Conservation (phyloP, 2,888 invertebrate genomes). For the Ypsolopha scabrella region DNA sequence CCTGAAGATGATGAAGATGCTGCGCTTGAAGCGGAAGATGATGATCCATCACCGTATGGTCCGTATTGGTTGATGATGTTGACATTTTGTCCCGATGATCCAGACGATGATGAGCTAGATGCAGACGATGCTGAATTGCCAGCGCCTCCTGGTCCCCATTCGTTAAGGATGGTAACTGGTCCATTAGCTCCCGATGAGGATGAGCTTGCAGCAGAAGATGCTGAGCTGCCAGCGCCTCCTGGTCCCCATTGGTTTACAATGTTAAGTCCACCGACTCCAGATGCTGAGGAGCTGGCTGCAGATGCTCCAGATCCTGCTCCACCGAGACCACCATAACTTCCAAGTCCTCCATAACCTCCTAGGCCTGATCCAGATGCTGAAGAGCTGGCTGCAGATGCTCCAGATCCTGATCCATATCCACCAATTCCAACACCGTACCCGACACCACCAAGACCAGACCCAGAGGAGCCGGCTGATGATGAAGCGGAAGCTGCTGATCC, state of each 20-base stretch:
- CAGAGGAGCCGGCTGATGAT: background rate
- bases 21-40: background rate
- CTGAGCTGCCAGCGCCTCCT: background rate
- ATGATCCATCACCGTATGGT: background rate
- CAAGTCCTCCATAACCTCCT: too few species aligned
- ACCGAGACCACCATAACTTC: background rate
- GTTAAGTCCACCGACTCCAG: background rate
- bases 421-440: background rate
- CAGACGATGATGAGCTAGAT: too few species aligned
- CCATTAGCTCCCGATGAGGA: too few species aligned
- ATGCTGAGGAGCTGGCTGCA: conserved; percentile 2
- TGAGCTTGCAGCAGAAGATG: background rate
- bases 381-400: background rate
- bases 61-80: background rate
- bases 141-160: too few species aligned
- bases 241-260: background rate
- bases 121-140: too few species aligned
- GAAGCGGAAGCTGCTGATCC: background rate
- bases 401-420: background rate
- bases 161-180: too few species aligned
- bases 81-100: background rate
- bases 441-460: background rate
- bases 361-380: too few species aligned
- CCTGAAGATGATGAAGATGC: conserved; percentile 2
- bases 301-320: background rate